These are phyloP conservation scores for Artemisiospiza belli DNA, from an alignment of 2,113 vertebrate species.

Conservation along the genomic window DNA sequence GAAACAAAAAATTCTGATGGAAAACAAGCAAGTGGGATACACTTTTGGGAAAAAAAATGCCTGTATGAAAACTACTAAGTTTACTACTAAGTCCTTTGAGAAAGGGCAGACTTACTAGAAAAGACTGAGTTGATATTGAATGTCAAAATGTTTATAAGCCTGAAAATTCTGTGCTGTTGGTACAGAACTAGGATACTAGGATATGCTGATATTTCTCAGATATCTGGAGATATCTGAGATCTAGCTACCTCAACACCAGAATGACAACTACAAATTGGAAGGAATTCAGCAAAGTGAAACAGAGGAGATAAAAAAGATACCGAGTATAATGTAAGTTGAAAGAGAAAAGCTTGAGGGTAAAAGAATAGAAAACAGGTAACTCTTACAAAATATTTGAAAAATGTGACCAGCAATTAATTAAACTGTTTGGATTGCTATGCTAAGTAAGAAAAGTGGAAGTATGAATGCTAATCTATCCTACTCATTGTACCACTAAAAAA, in stretches of 20 bases:
- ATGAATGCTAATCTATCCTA: background rate
- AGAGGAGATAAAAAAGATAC: background rate
- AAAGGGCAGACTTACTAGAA: background rate
- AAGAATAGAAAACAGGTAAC: background rate
- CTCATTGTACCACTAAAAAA: background rate
- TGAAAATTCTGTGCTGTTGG: background rate
- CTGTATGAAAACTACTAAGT: background rate
- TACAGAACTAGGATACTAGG: background rate
- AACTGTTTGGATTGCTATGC: background rate
- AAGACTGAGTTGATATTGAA: background rate
- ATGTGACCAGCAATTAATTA: background rate
- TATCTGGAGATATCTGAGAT: background rate
- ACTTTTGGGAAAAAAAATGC: background rate
- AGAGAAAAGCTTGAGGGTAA: background rate
- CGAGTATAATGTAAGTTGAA: background rate
- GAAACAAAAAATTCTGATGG: background rate
- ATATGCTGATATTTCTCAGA: background rate
- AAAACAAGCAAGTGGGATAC: background rate
- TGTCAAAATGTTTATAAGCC: background rate
- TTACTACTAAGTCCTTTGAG: background rate
- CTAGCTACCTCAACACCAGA: background rate
- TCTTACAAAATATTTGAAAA: background rate
- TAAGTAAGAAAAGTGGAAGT: background rate
- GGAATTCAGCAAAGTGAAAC: background rate
- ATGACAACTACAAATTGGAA: background rate